These are phyloP conservation scores for Gasterosteus aculeatus DNA, from an alignment of 2,113 vertebrate genomes.

Conservation along the genomic window DNA sequence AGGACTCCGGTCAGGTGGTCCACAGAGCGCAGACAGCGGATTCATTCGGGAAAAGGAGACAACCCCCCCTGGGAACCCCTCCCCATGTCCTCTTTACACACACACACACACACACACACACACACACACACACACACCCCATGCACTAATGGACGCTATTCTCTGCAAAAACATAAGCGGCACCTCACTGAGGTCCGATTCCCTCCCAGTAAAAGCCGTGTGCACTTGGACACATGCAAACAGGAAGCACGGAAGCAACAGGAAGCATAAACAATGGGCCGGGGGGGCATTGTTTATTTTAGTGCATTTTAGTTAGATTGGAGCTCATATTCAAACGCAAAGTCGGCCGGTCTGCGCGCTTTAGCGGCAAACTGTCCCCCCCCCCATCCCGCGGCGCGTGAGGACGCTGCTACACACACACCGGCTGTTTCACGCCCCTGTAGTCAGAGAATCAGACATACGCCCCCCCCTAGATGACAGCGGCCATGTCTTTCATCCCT, in stretches of 20 bases:
- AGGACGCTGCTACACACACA: not conserved
- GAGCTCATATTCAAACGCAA: not conserved
- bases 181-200: slow-evolving; percentile 35
- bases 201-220: slow-evolving; percentile 16
- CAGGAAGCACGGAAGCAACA: not conserved
- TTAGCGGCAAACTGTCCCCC: not conserved
- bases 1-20: slow-evolving; percentile 41
- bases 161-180: slow-evolving; percentile 20
- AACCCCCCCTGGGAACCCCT: slow-evolving; percentile 38
- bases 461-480: too few species aligned
- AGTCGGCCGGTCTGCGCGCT: not conserved
- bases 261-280: not conserved
- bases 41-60: slow-evolving; percentile 48
- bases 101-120: not conserved
- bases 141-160: slow-evolving; percentile 13
- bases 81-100: not conserved
- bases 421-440: not conserved
- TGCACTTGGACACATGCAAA: slow-evolving; percentile 11
- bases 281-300: too few species aligned
- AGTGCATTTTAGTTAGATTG: too few species aligned
- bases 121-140: slow-evolving; percentile 10
- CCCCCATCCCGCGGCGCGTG: not conserved
- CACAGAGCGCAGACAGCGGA: slow-evolving; percentile 23
- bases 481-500: slow-evolving; percentile 8
- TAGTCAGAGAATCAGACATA: not conserved